Evolutionary conservation across 2,797 vertebrate species (phyloP), one percentile per base, ranked within the genome.

Genomic region (Bovichtus variegatus): DNA sequence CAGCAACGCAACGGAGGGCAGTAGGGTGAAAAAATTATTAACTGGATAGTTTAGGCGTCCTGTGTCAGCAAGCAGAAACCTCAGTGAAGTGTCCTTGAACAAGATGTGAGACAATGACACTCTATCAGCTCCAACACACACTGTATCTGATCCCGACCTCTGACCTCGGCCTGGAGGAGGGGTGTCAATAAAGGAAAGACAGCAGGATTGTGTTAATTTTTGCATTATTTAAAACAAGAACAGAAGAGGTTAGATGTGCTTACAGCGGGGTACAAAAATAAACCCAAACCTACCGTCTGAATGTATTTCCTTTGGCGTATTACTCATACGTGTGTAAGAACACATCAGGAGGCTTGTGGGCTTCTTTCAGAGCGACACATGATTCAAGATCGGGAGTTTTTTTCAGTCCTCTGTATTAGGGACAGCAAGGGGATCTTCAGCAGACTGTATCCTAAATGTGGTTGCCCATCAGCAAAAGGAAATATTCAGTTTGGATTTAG

Each of bases 401-500:
- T 76, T 76, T 67, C 29, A 25, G 34, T 71, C 16, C 2, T 75
- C n/a, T 43, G 18, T n/a, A 25, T 57, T 9, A n/a, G 34, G 9
- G 25, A 63, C 51, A 43, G 29, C 27, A 36, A 59, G 25, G 71
- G 15, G 55, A 71, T 74, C 53, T 62, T 60, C 63, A 54, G 7
- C 74, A 63, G 61, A 43, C 71, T 66, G 38, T 19, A 23, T 66
- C 43, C 49, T 62, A 43, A 63, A 68, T 31, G 50, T 19, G 13
- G 36, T 59, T 40, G 13, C 27, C 67, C 58, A 31, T 34, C 31
- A 55, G 71, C 23, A 55, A 71, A 29, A 44, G 36, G 44, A 84
- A 82, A 57, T 51, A 62, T 80, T 84, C 15, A 2, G 64, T 85
- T 77, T 81, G 46, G 40, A 61, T 76, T 75, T 16, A 63, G 34